Conservation (phyloP, 2,888 invertebrate genomes). For the Halocaridina rubra region DNA sequence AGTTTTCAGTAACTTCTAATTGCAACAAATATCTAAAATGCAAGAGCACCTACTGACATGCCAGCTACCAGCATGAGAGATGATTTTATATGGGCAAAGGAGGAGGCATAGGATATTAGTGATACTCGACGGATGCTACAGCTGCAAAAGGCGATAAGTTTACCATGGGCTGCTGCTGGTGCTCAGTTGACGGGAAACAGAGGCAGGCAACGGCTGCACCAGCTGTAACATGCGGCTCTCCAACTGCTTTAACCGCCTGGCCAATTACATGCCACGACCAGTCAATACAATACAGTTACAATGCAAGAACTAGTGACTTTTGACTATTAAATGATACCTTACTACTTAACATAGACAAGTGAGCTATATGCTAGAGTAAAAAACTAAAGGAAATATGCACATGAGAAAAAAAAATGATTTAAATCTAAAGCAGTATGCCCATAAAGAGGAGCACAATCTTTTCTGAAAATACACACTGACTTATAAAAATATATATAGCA, state of each 20-base stretch:
- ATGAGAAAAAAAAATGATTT: too few species aligned
- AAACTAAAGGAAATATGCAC: not conserved
- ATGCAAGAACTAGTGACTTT: conserved; percentile 16
- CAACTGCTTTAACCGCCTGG: conserved; percentile 58
- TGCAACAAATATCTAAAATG: too few species aligned
- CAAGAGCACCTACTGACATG: not conserved
- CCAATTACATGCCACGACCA: conserved; percentile 43
- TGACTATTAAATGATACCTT: not conserved
- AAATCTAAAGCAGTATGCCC: too few species aligned
- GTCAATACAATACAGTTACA: conserved; percentile 32
- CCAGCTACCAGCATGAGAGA: not conserved
- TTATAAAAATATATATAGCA: too few species aligned
- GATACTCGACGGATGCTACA: too few species aligned
- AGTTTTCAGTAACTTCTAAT: too few species aligned
- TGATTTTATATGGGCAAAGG: not conserved
- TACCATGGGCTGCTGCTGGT: conserved; percentile 52
- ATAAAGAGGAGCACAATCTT: too few species aligned
- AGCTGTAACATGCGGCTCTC: conserved; percentile 61
- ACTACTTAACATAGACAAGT: not conserved
- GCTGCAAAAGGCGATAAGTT: not conserved
- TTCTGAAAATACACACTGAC: not conserved
- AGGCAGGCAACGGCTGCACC: conserved; percentile 49
- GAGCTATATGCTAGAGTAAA: not conserved
- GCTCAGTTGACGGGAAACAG: conserved; percentile 51
- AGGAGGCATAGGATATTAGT: not conserved